These are phyloP conservation scores for Leontopithecus rosalia DNA, from an alignment of 2,797 vertebrate genomes.

Conservation along the genomic window DNA sequence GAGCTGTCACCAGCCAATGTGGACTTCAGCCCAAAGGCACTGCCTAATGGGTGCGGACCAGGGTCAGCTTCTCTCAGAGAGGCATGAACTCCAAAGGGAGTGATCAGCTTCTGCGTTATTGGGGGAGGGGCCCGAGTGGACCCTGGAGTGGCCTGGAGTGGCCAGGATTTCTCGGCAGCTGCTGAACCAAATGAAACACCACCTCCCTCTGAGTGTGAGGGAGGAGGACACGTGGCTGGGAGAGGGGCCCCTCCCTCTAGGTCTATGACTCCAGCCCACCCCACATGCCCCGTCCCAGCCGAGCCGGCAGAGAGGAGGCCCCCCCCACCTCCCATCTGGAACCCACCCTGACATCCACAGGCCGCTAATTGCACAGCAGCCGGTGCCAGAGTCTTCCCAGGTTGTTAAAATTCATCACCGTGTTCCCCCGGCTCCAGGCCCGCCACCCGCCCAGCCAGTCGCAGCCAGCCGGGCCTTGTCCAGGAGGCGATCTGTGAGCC, in stretches of 20 bases:
- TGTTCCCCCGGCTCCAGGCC: slow-evolving; percentile 81
- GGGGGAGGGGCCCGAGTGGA: background rate
- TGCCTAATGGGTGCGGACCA: accelerated
- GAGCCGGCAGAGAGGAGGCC: background rate
- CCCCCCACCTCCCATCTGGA: slow-evolving; percentile 88
- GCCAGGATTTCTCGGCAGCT: background rate
- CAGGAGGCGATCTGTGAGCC: slow-evolving; percentile 84
- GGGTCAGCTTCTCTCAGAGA: background rate
- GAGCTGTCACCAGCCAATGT: background rate
- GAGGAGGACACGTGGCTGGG: background rate
- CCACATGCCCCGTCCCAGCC: background rate
- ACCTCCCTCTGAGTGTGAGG: background rate
- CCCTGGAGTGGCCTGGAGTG: accelerated
- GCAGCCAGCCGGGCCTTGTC: accelerated
- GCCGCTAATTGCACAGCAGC: slow-evolving; percentile 91
- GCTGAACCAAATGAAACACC: background rate
- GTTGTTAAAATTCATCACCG: slow-evolving; percentile 91
- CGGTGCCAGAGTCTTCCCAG: slow-evolving; percentile 89
- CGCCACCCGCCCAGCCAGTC: slow-evolving; percentile 75
- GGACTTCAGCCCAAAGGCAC: background rate
- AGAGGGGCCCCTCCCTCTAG: background rate
- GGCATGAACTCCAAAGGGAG: accelerated
- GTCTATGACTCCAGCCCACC: background rate
- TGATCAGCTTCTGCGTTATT: background rate
- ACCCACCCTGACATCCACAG: slow-evolving; percentile 91